phyloP scores from a whole-genome alignment of 2,113 vertebrate species.

The Etheostoma cragini region DNA sequence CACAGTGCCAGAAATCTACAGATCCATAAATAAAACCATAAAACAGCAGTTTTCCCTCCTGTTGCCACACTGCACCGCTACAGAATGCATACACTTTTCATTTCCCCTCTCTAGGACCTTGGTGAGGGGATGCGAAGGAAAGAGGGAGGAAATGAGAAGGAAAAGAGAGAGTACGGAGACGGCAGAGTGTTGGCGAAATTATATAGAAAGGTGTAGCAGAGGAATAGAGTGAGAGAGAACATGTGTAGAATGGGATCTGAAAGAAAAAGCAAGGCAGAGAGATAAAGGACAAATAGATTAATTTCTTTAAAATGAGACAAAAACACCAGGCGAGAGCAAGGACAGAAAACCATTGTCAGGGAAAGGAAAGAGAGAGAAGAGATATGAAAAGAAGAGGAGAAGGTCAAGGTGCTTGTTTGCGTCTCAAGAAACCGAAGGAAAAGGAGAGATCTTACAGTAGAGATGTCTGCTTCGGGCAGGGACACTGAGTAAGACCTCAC shows the following conservation, averaged over 20 bases:
- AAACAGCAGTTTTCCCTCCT: conserved; percentile 69
- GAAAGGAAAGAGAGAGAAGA: conserved; percentile 2
- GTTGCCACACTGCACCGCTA: conserved; percentile 54
- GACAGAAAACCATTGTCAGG: conserved; percentile 22
- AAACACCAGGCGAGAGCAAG: conserved; percentile 2
- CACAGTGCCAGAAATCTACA: conserved; percentile 63
- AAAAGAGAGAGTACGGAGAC: conserved; percentile 3
- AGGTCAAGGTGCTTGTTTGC: conserved; percentile 58
- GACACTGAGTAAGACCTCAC: conserved; percentile 53
- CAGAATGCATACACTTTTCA: conserved; percentile 69
- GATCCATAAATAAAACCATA: conserved; percentile 77
- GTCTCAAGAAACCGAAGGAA: conserved; percentile 38
- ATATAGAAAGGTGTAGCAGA: conserved; percentile 44
- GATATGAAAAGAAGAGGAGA: conserved; percentile 47
- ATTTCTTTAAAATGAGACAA: conserved; percentile 41
- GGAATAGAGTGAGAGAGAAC: conserved; percentile 13
- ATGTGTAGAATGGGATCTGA: conserved; percentile 30
- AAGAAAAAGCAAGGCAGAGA: conserved; percentile 33
- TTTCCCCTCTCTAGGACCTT: conserved; percentile 60
- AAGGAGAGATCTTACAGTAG: conserved; percentile 54
- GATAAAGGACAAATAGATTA: conserved; percentile 47
- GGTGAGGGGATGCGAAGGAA: conserved; percentile 23
- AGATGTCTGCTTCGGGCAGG: conserved; percentile 64
- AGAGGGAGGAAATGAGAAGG: conserved; percentile 33
- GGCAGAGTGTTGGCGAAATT: conserved; percentile 22